Conservation (phyloP, 2,888 invertebrate species). For the Gibbula magus region DNA sequence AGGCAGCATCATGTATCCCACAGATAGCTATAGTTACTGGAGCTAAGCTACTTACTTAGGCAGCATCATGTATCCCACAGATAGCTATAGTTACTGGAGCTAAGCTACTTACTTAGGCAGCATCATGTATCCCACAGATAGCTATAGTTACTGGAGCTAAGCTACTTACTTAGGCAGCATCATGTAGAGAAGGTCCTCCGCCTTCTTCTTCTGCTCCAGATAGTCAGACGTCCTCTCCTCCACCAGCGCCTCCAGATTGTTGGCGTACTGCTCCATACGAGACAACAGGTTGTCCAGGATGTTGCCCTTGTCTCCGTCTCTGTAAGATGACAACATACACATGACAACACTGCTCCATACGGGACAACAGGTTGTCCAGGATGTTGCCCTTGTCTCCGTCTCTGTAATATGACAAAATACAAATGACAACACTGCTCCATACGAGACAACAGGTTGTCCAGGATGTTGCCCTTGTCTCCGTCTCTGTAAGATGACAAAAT, state of each 20-base stretch:
- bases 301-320: conserved; percentile 92
- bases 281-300: conserved; percentile 91
- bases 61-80: too few relatives aligned
- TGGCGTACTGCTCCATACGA: conserved; percentile 99
- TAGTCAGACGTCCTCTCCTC: conserved; percentile 98
- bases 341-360: conserved; percentile 95
- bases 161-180: conserved; percentile 82
- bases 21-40: too few relatives aligned
- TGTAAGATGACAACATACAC: conserved; percentile 72
- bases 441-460: conserved; percentile 95
- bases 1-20: too few relatives aligned
- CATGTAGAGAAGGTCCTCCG: conserved; percentile 96
- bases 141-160: too few relatives aligned
- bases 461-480: conserved; percentile 90
- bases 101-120: too few relatives aligned
- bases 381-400: conserved; percentile 94
- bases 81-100: too few relatives aligned
- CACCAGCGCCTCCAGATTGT: conserved; percentile 96
- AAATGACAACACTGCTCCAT: conserved; percentile 89
- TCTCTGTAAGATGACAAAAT: conserved; percentile 80
- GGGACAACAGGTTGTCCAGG: conserved; percentile 89
- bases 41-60: too few relatives aligned
- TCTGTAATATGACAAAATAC: conserved; percentile 79
- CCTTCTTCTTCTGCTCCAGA: conserved; percentile 97
- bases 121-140: too few relatives aligned